Evolutionary conservation across 2,113 vertebrate species (phyloP), one percentile per base, ranked within the genome.

Genomic region (Hepsetus odoe): DNA sequence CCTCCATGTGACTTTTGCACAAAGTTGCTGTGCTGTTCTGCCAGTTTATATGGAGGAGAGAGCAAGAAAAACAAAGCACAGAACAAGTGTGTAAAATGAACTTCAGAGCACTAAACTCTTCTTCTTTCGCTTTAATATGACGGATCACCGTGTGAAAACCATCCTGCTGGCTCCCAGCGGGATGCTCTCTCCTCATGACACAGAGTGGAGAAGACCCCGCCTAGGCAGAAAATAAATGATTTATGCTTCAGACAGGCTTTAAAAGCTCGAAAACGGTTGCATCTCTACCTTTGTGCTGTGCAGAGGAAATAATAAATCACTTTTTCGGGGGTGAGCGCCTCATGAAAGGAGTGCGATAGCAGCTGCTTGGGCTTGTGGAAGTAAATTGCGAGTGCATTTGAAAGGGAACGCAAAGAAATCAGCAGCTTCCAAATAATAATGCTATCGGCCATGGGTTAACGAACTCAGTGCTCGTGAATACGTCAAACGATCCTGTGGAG

Each of bases 401-500:
- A 80, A 69, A 74, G 30, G 32, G 64, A 68, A n/a, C 16, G 18
- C 38, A 40, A 18, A 78, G 72, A 85, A 74, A 65, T 70, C 74
- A 33, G 24, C 82, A 85, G 76, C 85, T 77, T 87, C 40, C 80
- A 77, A 77, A 74, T 88, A 87, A 89, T 88, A 84, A 82, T 82
- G 76, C 80, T 85, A 88, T 87, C 84, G 85, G 73, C 80, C 76
- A 70, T 35, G 55, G 82, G 82, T 81, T 85, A 90, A 90, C 86
- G 86, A 90, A 89, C 87, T 82, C 83, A 86, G 87, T 86, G 89
- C 86, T 79, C 80, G 70, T 22, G 72, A 83, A 82, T 61, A 53
- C 38, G 56, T 72, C 68, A 51, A 26, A 24, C 32, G 20, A 64
- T 67, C 76, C 82, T 66, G 82, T 80, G 69, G 61, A 86, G 88